A percentile compares a stretch with the other conserved stretches of the same genome.
These are phyloP conservation scores for Gasterosteus nipponicus DNA, from an alignment of 2,113 vertebrate genomes.

Conservation along the genomic window DNA sequence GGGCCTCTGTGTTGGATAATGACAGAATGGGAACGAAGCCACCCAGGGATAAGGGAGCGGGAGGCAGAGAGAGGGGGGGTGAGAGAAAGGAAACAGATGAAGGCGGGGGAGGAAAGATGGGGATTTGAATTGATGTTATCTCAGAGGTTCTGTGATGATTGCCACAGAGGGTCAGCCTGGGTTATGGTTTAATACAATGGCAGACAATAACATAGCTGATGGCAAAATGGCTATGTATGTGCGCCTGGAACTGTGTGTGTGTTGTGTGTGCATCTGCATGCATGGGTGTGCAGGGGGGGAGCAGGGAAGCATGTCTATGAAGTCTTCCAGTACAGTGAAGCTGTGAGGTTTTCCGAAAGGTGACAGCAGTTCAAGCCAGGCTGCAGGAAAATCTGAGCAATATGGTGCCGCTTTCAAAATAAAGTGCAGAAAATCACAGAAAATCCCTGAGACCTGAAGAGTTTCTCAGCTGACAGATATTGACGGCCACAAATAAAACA, in stretches of 20 bases:
- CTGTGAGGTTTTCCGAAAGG: slow-evolving; percentile 64
- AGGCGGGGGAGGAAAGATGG: slow-evolving; percentile 20
- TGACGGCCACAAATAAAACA: not conserved
- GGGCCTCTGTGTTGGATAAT: slow-evolving; percentile 68
- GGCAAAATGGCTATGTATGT: slow-evolving; percentile 32
- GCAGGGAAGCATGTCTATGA: slow-evolving; percentile 56
- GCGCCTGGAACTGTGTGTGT: not conserved
- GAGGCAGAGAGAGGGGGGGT: slow-evolving; percentile 33
- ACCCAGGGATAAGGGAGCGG: slow-evolving; percentile 56
- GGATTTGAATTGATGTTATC: slow-evolving; percentile 72
- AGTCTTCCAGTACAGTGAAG: slow-evolving; percentile 66
- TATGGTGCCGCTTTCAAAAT: slow-evolving; percentile 37
- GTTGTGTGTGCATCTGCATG: slow-evolving; percentile 45
- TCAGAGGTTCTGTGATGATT: slow-evolving; percentile 52
- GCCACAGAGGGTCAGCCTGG: slow-evolving; percentile 58
- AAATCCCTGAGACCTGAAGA: slow-evolving; percentile 18
- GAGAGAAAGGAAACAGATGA: slow-evolving; percentile 50
- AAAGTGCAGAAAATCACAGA: slow-evolving; percentile 23
- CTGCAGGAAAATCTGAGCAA: slow-evolving; percentile 26
- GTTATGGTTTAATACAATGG: slow-evolving; percentile 58
- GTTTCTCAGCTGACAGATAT: not conserved
- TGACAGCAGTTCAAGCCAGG: slow-evolving; percentile 53
- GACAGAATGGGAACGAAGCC: slow-evolving; percentile 77
- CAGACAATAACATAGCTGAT: slow-evolving; percentile 53
- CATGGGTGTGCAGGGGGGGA: slow-evolving; percentile 35